A percentile compares a stretch with the other conserved stretches of the same genome.
These are phyloP conservation scores for Bembecia ichneumoniformis DNA, from an alignment of 2,888 invertebrate species.

Conservation along the genomic window DNA sequence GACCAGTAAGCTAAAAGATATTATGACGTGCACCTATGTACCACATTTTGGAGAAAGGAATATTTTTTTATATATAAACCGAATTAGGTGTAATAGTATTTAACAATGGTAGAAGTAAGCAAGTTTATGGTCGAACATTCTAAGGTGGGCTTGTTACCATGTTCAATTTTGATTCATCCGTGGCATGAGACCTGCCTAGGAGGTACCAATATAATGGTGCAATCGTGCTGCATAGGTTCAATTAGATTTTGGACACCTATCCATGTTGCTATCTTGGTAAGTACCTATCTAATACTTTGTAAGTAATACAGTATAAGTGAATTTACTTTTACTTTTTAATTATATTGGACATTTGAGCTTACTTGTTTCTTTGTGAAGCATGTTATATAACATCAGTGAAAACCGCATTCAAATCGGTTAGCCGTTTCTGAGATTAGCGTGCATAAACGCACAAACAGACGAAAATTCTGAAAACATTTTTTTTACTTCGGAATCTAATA, in stretches of 20 bases:
- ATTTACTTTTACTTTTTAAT: no score
- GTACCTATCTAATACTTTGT: conserved; percentile 13
- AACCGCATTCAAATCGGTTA: no score
- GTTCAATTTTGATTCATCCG: conserved; percentile 43
- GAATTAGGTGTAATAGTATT: neutral
- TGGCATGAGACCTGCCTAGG: conserved; percentile 39
- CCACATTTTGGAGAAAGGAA: no score
- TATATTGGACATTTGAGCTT: no score
- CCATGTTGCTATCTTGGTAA: conserved; percentile 30
- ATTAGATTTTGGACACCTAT: conserved; percentile 34
- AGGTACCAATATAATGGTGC: conserved; percentile 33
- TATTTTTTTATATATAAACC: no score
- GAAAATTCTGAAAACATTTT: no score
- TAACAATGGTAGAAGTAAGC: conserved; percentile 54
- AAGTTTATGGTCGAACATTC: conserved; percentile 33
- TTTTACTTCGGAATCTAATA: no score
- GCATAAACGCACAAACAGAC: no score
- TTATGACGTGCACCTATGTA: neutral
- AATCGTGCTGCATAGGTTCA: conserved; percentile 29
- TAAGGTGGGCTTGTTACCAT: conserved; percentile 21
- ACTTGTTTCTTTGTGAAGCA: no score
- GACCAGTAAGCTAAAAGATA: neutral
- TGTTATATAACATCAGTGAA: no score
- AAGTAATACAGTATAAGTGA: no score
- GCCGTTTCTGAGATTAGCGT: no score